phyloP scores from a whole-genome alignment of 2,113 vertebrate species.

The Xiphophorus couchianus region DNA sequence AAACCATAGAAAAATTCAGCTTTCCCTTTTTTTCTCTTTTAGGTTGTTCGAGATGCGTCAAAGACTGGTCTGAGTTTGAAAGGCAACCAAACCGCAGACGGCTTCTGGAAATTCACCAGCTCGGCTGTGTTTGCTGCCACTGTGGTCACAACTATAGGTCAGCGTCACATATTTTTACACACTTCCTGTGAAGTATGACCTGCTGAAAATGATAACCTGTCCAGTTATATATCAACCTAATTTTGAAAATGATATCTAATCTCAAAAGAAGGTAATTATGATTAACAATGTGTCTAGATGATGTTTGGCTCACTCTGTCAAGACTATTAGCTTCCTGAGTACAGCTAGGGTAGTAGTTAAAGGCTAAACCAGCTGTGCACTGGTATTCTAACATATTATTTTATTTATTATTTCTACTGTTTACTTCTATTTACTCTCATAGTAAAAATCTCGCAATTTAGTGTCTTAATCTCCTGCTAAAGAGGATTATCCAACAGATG shows the following conservation, averaged over 20 bases:
- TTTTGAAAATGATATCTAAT: not conserved
- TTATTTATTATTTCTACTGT: no score
- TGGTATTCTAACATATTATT: not conserved
- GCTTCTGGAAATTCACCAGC: constrained; percentile 88
- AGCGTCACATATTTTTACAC: constrained; percentile 27
- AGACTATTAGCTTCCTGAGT: not conserved
- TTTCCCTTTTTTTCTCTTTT: constrained; percentile 11
- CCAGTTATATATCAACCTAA: not conserved
- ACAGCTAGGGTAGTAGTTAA: not conserved
- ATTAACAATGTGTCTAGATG: not conserved
- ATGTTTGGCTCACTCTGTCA: not conserved
- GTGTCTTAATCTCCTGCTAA: no score
- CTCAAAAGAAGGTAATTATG: not conserved
- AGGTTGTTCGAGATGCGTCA: constrained; percentile 81
- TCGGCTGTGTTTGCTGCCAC: constrained; percentile 93
- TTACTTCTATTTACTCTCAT: no score
- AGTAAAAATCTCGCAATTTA: no score
- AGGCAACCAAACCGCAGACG: constrained; percentile 82
- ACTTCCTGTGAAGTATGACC: not conserved
- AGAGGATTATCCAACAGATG: no score
- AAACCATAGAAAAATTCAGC: not conserved
- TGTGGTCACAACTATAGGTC: constrained; percentile 91
- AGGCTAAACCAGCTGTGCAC: not conserved
- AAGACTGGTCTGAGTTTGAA: constrained; percentile 82
- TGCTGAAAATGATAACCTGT: not conserved